These are phyloP conservation scores for Drosophila willistoni DNA, from an alignment of 1,140 invertebrate species.

Conservation along the genomic window DNA sequence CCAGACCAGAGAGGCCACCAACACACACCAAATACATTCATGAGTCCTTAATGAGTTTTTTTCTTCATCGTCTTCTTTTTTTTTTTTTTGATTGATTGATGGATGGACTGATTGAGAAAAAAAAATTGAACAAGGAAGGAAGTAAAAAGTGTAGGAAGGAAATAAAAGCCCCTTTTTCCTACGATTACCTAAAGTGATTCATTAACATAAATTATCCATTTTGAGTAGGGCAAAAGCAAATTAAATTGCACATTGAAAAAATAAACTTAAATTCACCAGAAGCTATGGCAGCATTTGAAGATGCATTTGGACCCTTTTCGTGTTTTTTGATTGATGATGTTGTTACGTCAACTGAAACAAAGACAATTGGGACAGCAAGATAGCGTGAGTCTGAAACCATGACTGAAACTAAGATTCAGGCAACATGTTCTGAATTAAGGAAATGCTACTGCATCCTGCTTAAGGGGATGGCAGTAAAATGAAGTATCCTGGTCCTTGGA, in stretches of 20 bases:
- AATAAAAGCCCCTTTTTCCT: neutral
- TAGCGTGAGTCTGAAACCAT: neutral
- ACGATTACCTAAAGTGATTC: conserved; percentile 34
- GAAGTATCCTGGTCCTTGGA: conserved; percentile 1
- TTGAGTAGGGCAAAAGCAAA: neutral
- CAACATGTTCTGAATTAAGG: neutral
- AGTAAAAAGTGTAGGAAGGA: neutral
- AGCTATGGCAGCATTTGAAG: neutral
- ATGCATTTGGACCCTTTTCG: conserved; percentile 42
- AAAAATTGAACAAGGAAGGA: conserved; percentile 17
- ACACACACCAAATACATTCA: neutral
- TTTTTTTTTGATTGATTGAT: conserved; percentile 65
- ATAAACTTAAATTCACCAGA: neutral
- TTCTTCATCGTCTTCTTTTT: conserved; percentile 25
- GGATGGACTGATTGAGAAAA: conserved; percentile 37
- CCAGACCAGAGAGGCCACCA: neutral
- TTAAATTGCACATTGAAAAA: conserved; percentile 12
- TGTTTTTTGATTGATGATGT: conserved; percentile 63
- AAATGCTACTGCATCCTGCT: conserved; percentile 1
- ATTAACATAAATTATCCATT: conserved; percentile 71
- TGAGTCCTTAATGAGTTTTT: conserved; percentile 56
- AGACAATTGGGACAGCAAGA: conserved; percentile 8
- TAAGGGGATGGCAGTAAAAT: neutral
- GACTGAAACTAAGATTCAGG: neutral
- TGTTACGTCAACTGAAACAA: conserved; percentile 18